phyloP scores from a whole-genome alignment of 2,113 vertebrate genomes.

The Nycticryphes semicollaris region DNA sequence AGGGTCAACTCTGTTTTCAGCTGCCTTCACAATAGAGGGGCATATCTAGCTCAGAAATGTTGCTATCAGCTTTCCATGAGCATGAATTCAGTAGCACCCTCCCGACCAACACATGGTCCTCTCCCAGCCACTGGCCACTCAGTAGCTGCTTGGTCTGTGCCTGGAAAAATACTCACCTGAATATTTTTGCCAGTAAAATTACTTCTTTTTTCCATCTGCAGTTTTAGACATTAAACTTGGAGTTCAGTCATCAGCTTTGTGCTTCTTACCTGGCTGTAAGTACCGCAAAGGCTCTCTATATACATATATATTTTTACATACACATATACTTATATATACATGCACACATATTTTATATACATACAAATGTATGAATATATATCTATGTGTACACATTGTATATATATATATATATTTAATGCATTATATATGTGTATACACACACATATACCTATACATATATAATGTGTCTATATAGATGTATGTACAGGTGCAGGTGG shows the following conservation, averaged over 20 bases:
- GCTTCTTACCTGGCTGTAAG: background rate
- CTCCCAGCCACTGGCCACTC: background rate
- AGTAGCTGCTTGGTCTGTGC: background rate
- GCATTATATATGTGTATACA: background rate
- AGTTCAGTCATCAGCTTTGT: background rate
- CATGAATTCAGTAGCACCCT: background rate
- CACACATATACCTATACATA: background rate
- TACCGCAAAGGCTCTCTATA: background rate
- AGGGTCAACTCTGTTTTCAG: background rate
- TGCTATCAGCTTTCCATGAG: background rate
- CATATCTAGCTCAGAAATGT: background rate
- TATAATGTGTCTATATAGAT: too few relatives aligned
- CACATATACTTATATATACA: too few relatives aligned
- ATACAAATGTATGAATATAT: background rate
- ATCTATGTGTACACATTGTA: background rate
- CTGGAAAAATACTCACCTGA: background rate
- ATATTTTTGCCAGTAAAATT: background rate
- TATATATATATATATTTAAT: background rate
- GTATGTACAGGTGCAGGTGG: background rate
- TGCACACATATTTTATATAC: background rate
- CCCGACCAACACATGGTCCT: background rate
- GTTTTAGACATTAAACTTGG: background rate
- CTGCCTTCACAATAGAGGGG: background rate
- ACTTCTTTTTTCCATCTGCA: background rate
- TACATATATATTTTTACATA: background rate